Conservation (phyloP, 2,797 vertebrate genomes). For the Schizothorax lantsangensis region DNA sequence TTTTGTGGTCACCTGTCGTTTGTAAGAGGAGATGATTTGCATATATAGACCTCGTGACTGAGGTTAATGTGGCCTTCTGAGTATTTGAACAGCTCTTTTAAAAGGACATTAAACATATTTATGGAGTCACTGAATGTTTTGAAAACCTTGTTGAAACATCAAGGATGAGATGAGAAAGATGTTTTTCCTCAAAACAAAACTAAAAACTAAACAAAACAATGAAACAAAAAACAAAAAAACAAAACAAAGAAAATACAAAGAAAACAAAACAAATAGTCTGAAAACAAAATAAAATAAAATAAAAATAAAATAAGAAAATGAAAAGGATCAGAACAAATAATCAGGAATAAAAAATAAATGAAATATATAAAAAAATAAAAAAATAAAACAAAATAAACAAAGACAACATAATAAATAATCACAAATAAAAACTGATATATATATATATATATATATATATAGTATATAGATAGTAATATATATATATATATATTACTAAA, state of each 20-base stretch:
- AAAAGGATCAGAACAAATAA: background rate
- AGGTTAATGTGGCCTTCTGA: slow-evolving; percentile 19
- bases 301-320: background rate
- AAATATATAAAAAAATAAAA: too few relatives aligned
- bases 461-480: too few relatives aligned
- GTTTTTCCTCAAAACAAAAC: background rate
- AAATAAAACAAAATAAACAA: background rate
- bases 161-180: background rate
- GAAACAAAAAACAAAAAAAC: background rate
- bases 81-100: slow-evolving; percentile 11
- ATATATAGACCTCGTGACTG: slow-evolving; percentile 11
- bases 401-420: too few relatives aligned
- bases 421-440: background rate
- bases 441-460: too few relatives aligned
- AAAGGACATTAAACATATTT: background rate
- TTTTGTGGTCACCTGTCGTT: slow-evolving; percentile 27
- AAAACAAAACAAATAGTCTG: background rate
- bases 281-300: background rate
- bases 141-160: slow-evolving; percentile 3
- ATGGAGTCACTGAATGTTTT: background rate
- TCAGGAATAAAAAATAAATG: too few relatives aligned
- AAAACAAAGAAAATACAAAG: background rate
- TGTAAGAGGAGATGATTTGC: slow-evolving; percentile 18
- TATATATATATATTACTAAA: background rate
- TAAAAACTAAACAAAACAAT: background rate